Conservation (phyloP, 2,888 invertebrate genomes). For the Abrostola triplasia region DNA sequence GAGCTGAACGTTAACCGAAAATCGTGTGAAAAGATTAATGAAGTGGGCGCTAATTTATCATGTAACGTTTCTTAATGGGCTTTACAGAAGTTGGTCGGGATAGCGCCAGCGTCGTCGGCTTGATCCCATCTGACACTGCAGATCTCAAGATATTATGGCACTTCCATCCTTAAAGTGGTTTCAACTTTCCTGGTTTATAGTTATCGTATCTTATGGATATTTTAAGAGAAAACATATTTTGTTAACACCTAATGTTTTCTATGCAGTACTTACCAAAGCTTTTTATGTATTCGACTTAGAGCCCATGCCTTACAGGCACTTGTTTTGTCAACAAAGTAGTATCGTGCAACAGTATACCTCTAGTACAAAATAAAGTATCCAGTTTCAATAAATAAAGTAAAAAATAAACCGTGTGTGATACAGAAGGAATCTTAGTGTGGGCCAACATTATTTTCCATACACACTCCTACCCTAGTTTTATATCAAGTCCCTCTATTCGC, state of each 20-base stretch:
- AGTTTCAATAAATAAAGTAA: too few relatives aligned
- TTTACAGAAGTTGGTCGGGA: conserved; percentile 49
- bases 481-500: neutral
- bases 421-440: neutral
- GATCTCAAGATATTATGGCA: conserved; percentile 27
- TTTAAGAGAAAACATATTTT: neutral
- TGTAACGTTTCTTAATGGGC: conserved; percentile 49
- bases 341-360: too few relatives aligned
- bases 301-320: too few relatives aligned
- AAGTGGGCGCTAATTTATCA: conserved; percentile 61
- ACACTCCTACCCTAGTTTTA: neutral
- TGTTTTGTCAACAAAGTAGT: too few relatives aligned
- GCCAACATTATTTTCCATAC: neutral
- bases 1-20: conserved; percentile 10
- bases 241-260: too few relatives aligned
- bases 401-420: neutral
- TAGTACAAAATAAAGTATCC: too few relatives aligned
- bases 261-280: too few relatives aligned
- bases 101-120: conserved; percentile 37
- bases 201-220: neutral
- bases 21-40: conserved; percentile 56
- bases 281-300: too few relatives aligned
- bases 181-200: neutral
- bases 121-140: conserved; percentile 26
- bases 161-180: neutral